These are phyloP conservation scores for Enoplolaimus lenunculus DNA, from an alignment of 2,888 invertebrate genomes.

Conservation along the genomic window DNA sequence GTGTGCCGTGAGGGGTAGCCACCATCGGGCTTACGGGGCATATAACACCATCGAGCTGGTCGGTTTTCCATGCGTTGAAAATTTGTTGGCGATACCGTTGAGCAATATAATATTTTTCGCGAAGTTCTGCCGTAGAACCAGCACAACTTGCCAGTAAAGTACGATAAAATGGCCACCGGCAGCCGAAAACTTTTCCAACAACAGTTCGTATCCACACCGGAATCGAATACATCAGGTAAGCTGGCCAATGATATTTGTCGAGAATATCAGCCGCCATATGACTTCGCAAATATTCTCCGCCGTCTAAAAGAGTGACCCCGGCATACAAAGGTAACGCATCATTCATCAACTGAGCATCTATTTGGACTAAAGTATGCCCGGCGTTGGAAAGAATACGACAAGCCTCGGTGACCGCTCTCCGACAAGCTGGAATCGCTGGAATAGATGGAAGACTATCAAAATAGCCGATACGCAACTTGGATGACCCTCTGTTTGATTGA, in stretches of 20 bases:
- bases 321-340: background rate
- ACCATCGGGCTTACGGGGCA: background rate
- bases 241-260: background rate
- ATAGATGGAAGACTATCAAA: background rate
- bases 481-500: background rate
- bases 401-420: background rate
- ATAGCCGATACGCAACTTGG: background rate
- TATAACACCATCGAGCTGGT: background rate
- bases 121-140: background rate
- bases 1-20: background rate
- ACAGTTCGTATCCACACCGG: background rate
- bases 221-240: background rate
- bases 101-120: background rate
- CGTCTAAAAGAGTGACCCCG: background rate
- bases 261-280: background rate
- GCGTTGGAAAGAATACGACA: background rate
- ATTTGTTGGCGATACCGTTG: background rate
- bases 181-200: background rate
- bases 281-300: background rate
- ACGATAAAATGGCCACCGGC: no score
- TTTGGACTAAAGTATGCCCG: constrained; percentile 7
- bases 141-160: background rate
- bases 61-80: background rate
- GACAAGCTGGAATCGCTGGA: background rate
- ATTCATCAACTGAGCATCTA: background rate